Conservation (phyloP, 2,888 invertebrate species). For the Hirudinaria manillensis region DNA sequence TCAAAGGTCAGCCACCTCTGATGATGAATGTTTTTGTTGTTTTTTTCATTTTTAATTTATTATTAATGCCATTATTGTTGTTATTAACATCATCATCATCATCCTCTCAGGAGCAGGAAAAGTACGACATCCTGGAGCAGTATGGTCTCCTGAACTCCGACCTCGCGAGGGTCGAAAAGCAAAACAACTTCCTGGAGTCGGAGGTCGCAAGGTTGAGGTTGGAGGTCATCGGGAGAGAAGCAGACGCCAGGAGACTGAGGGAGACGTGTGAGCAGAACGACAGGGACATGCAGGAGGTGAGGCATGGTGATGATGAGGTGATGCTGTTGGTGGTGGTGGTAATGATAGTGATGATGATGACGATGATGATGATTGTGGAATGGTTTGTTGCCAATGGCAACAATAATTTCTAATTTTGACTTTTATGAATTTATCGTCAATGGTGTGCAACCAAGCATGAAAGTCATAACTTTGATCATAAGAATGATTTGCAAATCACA, state of each 20-base stretch:
- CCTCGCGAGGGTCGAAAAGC: slow-evolving; percentile 52
- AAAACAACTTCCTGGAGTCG: slow-evolving; percentile 52
- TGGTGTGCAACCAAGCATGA: too few species aligned
- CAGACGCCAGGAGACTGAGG: slow-evolving; percentile 48
- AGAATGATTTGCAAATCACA: too few species aligned
- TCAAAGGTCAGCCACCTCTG: slow-evolving; percentile 44
- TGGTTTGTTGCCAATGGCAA: not conserved
- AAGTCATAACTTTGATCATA: too few species aligned
- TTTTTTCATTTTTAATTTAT: not conserved
- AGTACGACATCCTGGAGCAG: slow-evolving; percentile 52
- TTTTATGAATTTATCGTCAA: too few species aligned
- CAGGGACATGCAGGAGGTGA: slow-evolving; percentile 49
- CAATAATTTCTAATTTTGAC: too few species aligned
- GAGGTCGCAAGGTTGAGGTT: slow-evolving; percentile 51
- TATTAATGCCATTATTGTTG: not conserved
- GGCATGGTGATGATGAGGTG: not conserved
- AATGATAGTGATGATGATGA: not conserved
- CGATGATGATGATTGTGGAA: not conserved
- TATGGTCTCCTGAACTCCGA: slow-evolving; percentile 51
- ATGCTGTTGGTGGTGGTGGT: not conserved
- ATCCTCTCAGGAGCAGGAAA: slow-evolving; percentile 48
- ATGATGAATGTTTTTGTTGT: not conserved
- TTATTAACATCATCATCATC: not conserved
- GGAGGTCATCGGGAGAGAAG: slow-evolving; percentile 53
- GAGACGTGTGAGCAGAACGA: slow-evolving; percentile 50